A percentile compares a stretch with the other conserved stretches of the same genome.
Evolutionary conservation across 2,797 vertebrate genomes (phyloP).

Genomic region (Choloepus didactylus): DNA sequence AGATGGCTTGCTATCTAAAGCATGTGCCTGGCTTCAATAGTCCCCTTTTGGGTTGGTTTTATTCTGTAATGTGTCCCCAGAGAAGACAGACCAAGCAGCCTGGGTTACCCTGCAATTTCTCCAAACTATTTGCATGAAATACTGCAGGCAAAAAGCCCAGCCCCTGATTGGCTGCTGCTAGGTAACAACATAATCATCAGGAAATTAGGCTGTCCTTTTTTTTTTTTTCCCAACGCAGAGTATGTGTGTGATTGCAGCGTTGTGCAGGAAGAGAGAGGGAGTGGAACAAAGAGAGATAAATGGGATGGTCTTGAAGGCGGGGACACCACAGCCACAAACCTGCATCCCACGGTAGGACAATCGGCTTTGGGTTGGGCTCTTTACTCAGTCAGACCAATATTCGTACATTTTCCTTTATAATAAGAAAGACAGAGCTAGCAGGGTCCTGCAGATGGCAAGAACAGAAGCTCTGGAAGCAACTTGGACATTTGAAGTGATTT

Average conservation of each 20-base stretch:
- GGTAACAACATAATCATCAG: conserved; percentile 88
- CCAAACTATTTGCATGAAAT: conserved; percentile 88
- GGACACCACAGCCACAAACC: conserved; percentile 78
- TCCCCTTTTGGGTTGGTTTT: conserved; percentile 76
- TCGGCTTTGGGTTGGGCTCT: conserved; percentile 78
- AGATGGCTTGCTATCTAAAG: conserved; percentile 64
- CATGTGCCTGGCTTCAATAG: conserved; percentile 59
- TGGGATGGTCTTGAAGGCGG: conserved; percentile 84
- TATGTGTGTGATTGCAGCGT: conserved; percentile 82
- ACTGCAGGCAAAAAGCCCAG: conserved; percentile 85
- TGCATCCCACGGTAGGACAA: conserved; percentile 83
- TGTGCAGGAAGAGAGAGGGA: conserved; percentile 85
- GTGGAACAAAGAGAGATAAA: conserved; percentile 87
- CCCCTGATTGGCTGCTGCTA: conserved; percentile 86
- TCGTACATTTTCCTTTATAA: conserved; percentile 58
- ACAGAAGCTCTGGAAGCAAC: conserved; percentile 74
- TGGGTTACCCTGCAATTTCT: conserved; percentile 85
- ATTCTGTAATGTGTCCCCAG: conserved; percentile 83
- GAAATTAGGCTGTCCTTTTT: conserved; percentile 86
- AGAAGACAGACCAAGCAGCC: conserved; percentile 83
- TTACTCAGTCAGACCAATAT: conserved; percentile 73
- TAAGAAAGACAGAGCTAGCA: conserved; percentile 65
- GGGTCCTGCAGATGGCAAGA: conserved; percentile 68
- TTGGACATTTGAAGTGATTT: conserved; percentile 76
- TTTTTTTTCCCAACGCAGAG: conserved; percentile 64